phyloP scores from a whole-genome alignment of 2,113 vertebrate species.

The Spermophilus dauricus region DNA sequence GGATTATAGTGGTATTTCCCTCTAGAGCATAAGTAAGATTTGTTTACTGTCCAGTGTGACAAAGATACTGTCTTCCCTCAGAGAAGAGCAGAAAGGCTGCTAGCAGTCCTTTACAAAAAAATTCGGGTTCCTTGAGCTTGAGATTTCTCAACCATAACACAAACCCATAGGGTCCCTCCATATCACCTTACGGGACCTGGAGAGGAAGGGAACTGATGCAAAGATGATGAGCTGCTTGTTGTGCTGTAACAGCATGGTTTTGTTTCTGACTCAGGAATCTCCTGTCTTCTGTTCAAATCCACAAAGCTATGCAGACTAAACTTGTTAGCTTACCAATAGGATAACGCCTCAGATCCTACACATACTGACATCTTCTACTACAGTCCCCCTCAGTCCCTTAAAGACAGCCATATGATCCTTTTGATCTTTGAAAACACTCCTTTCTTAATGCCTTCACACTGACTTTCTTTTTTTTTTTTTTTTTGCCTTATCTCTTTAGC shows the following conservation, averaged over 20 bases:
- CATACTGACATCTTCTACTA: background rate
- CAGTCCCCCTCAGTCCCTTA: background rate
- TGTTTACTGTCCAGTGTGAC: background rate
- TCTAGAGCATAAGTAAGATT: background rate
- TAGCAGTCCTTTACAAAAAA: background rate
- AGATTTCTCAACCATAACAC: background rate
- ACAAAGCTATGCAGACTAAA: background rate
- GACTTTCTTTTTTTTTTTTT: background rate
- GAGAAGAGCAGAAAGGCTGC: background rate
- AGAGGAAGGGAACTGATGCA: background rate
- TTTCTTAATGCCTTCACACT: background rate
- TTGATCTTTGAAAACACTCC: background rate
- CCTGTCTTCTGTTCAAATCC: constrained; percentile 1
- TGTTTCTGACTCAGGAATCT: background rate
- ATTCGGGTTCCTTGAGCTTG: background rate
- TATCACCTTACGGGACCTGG: background rate
- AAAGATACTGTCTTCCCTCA: background rate
- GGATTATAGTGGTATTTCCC: background rate
- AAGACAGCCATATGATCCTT: background rate
- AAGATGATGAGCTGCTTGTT: background rate
- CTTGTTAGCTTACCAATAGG: background rate
- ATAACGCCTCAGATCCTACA: background rate
- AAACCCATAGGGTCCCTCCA: background rate
- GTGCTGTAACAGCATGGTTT: background rate
- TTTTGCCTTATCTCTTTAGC: background rate